These are phyloP conservation scores for Digitonthophagus gazella DNA, from an alignment of 2,888 invertebrate species.

Conservation along the genomic window DNA sequence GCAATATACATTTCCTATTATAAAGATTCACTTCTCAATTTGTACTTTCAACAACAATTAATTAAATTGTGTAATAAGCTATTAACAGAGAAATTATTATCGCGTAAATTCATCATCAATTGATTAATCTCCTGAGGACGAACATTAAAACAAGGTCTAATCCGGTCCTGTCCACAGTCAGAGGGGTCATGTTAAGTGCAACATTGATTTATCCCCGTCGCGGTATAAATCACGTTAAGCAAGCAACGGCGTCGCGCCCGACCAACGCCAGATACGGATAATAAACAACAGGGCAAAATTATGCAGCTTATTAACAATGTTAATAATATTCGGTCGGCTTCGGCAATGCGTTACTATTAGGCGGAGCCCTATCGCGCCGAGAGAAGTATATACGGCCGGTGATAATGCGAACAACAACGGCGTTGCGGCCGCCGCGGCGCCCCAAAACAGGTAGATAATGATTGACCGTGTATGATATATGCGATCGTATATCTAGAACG, in stretches of 20 bases:
- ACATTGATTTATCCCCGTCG: slow-evolving; percentile 9
- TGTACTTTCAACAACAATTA: no score
- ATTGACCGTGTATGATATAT: slow-evolving; percentile 29
- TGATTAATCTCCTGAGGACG: not conserved
- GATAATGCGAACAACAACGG: slow-evolving; percentile 25
- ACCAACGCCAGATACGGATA: slow-evolving; percentile 21
- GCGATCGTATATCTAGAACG: slow-evolving; percentile 24
- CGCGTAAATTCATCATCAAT: not conserved
- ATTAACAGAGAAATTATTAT: no score
- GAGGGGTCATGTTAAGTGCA: slow-evolving; percentile 4
- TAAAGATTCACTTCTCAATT: no score
- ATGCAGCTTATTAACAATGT: slow-evolving; percentile 30
- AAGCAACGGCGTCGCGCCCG: not conserved
- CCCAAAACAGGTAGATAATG: slow-evolving; percentile 28
- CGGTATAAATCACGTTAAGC: slow-evolving; percentile 9
- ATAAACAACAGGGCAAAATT: slow-evolving; percentile 24
- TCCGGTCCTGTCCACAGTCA: not conserved
- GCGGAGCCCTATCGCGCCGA: not conserved
- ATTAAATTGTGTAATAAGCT: no score
- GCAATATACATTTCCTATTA: no score
- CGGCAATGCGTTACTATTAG: slow-evolving; percentile 27
- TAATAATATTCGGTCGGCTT: slow-evolving; percentile 25
- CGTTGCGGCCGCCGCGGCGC: slow-evolving; percentile 20
- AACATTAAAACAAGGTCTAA: not conserved
- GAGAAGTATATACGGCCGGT: slow-evolving; percentile 22